Percentiles rank a stretch among this genome's conserved stretches.
These are phyloP conservation scores for Thripadectes ignobilis DNA, from an alignment of 2,797 vertebrate species.

Conservation along the genomic window DNA sequence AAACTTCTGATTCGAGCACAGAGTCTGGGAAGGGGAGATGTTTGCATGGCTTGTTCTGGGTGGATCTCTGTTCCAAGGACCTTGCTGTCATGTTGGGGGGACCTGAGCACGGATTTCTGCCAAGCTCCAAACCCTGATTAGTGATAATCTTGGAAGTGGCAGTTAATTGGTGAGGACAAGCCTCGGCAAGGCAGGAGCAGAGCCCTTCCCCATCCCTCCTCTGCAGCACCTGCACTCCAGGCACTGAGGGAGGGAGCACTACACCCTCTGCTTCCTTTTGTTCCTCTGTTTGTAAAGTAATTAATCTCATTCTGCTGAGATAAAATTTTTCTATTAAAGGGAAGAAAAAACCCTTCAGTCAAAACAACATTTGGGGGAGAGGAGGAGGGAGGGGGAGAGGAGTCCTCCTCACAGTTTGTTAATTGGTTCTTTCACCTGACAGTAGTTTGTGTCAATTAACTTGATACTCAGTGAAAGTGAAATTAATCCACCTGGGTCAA, in stretches of 20 bases:
- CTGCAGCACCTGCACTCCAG: background rate
- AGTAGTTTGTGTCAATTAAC: constrained; percentile 81
- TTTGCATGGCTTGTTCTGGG: background rate
- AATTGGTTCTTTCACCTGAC: constrained; percentile 81
- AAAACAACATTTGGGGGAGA: constrained; percentile 66
- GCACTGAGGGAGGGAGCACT: background rate
- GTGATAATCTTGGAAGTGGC: constrained; percentile 27
- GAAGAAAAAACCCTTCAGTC: background rate
- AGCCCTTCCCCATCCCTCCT: background rate
- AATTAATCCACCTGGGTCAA: constrained; percentile 81
- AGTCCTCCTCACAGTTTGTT: constrained; percentile 70
- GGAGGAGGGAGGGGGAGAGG: constrained; percentile 11
- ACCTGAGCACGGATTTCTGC: constrained; percentile 44
- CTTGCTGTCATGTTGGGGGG: constrained; percentile 31
- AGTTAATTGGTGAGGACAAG: constrained; percentile 21
- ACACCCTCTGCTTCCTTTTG: background rate
- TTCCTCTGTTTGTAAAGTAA: constrained; percentile 57
- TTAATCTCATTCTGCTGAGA: constrained; percentile 65
- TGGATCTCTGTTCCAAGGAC: background rate
- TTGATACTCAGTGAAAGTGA: constrained; percentile 77
- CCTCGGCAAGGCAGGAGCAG: background rate
- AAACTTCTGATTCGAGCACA: background rate
- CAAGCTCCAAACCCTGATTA: constrained; percentile 34
- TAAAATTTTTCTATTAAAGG: constrained; percentile 58
- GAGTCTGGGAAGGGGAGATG: background rate